Percentiles rank a stretch among this genome's conserved stretches.
Conservation (phyloP, 2,888 invertebrate species). For the Seira musarum region DNA sequence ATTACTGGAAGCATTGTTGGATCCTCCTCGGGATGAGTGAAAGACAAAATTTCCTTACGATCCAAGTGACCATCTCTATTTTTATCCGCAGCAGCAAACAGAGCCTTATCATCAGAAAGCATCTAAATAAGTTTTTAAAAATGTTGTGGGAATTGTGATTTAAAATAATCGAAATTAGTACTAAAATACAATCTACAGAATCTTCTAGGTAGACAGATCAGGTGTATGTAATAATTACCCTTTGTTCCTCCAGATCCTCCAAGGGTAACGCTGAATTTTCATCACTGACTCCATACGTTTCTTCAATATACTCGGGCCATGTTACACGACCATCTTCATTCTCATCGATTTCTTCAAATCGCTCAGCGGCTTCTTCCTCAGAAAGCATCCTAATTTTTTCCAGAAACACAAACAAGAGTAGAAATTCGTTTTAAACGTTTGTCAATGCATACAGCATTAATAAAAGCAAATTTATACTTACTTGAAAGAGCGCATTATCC, state of each 20-base stretch:
- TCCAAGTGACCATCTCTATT: slow-evolving; percentile 86
- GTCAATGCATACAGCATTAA: not conserved
- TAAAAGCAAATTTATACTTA: slow-evolving; percentile 72
- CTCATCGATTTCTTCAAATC: slow-evolving; percentile 88
- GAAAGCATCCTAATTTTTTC: slow-evolving; percentile 80
- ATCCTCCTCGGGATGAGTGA: slow-evolving; percentile 95
- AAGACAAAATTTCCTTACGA: slow-evolving; percentile 86
- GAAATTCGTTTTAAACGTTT: not conserved
- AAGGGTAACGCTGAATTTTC: slow-evolving; percentile 68
- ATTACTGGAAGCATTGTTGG: slow-evolving; percentile 87
- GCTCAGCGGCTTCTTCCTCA: slow-evolving; percentile 88
- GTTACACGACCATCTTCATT: slow-evolving; percentile 86
- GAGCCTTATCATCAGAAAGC: slow-evolving; percentile 83
- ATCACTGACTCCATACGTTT: slow-evolving; percentile 83
- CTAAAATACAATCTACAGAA: too few relatives aligned
- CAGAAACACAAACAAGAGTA: not conserved
- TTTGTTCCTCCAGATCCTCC: slow-evolving; percentile 70
- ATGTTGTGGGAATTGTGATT: too few relatives aligned
- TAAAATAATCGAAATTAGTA: too few relatives aligned
- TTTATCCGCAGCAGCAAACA: slow-evolving; percentile 89
- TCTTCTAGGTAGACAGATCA: too few relatives aligned
- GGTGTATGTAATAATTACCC: too few relatives aligned
- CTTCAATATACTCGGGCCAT: slow-evolving; percentile 92
- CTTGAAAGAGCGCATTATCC: slow-evolving; percentile 94
- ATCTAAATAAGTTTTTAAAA: slow-evolving; percentile 71